Base-by-base conservation (phyloP, 2,888 invertebrate genomes). In the Protodeltote pygarga region DNA sequence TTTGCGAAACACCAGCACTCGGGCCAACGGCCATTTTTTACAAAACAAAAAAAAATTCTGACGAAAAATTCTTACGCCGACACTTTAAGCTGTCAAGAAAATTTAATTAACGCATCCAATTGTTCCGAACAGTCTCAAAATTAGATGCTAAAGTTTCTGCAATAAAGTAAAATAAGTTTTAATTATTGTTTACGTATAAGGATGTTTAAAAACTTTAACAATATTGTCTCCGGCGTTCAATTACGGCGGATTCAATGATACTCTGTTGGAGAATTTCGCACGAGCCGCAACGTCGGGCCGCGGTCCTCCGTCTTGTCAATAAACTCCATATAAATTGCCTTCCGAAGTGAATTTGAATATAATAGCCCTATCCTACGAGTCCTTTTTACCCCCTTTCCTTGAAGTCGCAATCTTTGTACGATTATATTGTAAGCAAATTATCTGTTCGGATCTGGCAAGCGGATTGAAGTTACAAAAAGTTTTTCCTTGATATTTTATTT, bases 381-480 rank as follows among this genome's bases (percentile, higher is more conserved):
- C 79, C 85, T 85, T 89, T 89, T 88, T 87, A 85, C 79, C 85
- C 81, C 83, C 81, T 83, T 84, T 78, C 79, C 81, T 75, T 84
- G 84, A 80, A 83, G 84, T 75, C 79, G 85, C 87, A 89, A 87
- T 88, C 87, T 79, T 81, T 85, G 88, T 87, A 77, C 85, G 89
- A 92, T 92, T 92, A 92, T 92, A 92, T 92, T 92, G 91, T 92
- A 92, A 92, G 91, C 91, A 92, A 92, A 91, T 92, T 92, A 90
- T 92, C 91, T 89, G 81, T 72, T 79, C 61, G 81, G 81, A 90
- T 90, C 90, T 89, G 85, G 86, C 82, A 77, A 79, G 74, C 67
- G 78, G 83, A 76, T 77, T 81, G 76, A 78, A 78, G 70, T 61
- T 59, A 44, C 60, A 65, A 62, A 70, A 69, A 68, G 64, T 69